phyloP scores from a whole-genome alignment of 2,888 invertebrate species.

The Schrankia costaestrigalis region DNA sequence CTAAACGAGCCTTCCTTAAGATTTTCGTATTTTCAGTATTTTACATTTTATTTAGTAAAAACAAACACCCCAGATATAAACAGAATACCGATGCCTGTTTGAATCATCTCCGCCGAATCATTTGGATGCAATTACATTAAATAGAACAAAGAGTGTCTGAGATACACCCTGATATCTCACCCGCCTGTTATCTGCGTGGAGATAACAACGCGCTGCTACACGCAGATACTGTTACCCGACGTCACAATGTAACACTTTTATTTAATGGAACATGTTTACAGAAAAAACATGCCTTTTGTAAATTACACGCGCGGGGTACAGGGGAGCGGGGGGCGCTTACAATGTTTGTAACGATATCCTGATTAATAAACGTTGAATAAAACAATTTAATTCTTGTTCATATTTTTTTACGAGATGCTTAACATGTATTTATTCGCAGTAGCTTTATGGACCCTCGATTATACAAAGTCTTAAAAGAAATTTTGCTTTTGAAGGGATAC shows the following conservation, averaged over 20 bases:
- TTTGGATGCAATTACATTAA: constrained; percentile 35
- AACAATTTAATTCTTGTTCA: too few relatives aligned
- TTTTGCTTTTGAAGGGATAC: too few relatives aligned
- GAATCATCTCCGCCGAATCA: constrained; percentile 25
- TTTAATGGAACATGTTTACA: neutral
- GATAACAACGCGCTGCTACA: constrained; percentile 5
- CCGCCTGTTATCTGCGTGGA: constrained; percentile 4
- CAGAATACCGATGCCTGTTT: constrained; percentile 18
- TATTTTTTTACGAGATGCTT: too few relatives aligned
- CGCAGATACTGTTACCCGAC: constrained; percentile 2
- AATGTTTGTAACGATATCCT: too few relatives aligned
- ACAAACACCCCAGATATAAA: constrained; percentile 24
- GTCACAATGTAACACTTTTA: neutral
- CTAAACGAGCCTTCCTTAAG: constrained; percentile 9
- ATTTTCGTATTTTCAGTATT: constrained; percentile 18
- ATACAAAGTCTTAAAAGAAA: too few relatives aligned
- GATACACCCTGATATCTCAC: constrained; percentile 18
- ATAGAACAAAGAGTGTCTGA: constrained; percentile 25
- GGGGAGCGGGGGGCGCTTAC: too few relatives aligned
- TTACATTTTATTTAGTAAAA: constrained; percentile 26
- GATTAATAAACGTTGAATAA: too few relatives aligned
- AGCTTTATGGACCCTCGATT: too few relatives aligned
- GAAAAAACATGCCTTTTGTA: too few relatives aligned
- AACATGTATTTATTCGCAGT: too few relatives aligned
- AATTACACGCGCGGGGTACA: too few relatives aligned